A percentile compares a stretch with the other conserved stretches of the same genome.
These are phyloP conservation scores for Ptyas mucosa DNA, from an alignment of 2,113 vertebrate species.

Conservation along the genomic window DNA sequence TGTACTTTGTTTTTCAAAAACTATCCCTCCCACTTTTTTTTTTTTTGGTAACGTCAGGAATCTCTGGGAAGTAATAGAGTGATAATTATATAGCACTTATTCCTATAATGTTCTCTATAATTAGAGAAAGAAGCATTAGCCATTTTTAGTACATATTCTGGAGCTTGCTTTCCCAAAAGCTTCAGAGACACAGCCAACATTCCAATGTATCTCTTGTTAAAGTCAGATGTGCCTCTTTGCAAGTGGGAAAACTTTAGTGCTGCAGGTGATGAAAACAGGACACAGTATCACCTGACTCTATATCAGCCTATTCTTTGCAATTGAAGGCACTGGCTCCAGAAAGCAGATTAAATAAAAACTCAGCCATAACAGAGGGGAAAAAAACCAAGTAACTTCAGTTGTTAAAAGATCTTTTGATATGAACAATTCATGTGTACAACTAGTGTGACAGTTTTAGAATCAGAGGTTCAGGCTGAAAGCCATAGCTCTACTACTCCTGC, in stretches of 20 bases:
- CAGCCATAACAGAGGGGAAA: not conserved
- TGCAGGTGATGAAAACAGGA: not conserved
- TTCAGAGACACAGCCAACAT: not conserved
- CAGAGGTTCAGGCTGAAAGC: not conserved
- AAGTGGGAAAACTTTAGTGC: not conserved
- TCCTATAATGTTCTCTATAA: slow-evolving; percentile 19
- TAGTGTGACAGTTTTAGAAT: not conserved
- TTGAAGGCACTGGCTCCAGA: not conserved
- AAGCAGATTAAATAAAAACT: not conserved
- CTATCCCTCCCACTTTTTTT: slow-evolving; percentile 33
- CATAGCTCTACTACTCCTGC: not conserved
- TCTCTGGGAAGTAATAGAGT: slow-evolving; percentile 45
- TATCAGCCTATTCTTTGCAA: not conserved
- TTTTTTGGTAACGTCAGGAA: slow-evolving; percentile 32
- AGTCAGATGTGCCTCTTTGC: not conserved
- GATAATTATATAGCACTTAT: slow-evolving; percentile 35
- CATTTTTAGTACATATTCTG: not conserved
- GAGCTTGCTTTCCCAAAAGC: not conserved
- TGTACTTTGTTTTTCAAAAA: slow-evolving; percentile 35
- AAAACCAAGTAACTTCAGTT: not conserved
- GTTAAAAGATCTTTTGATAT: not conserved
- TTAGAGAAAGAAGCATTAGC: not conserved
- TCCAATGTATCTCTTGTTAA: not conserved
- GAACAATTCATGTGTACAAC: not conserved
- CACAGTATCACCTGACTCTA: not conserved